These are phyloP conservation scores for pig (Sus scrofa) DNA, from an alignment of 2,113 vertebrate species.

Conservation along the genomic window DNA sequence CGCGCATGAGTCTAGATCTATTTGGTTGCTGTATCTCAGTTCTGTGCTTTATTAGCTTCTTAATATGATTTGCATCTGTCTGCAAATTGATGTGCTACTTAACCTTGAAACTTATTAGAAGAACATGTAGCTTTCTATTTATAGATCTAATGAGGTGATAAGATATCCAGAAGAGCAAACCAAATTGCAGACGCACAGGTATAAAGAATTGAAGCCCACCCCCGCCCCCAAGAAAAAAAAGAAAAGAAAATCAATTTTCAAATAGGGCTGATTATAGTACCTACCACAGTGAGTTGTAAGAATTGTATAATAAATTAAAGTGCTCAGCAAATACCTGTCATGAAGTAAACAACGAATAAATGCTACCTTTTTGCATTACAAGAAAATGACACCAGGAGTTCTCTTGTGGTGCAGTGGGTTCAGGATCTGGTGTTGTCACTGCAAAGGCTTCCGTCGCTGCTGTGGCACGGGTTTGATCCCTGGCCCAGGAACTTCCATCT, in stretches of 20 bases:
- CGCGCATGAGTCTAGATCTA: background rate
- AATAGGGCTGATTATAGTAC: too few relatives aligned
- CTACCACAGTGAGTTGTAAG: too few relatives aligned
- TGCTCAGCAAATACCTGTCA: too few relatives aligned
- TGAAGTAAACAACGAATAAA: too few relatives aligned
- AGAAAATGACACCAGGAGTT: background rate
- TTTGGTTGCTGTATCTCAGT: background rate
- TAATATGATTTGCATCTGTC: background rate
- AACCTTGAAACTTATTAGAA: constrained; percentile 38
- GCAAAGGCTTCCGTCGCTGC: too few relatives aligned
- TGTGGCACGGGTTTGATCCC: background rate
- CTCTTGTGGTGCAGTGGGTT: background rate
- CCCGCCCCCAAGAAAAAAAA: too few relatives aligned
- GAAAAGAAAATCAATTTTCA: too few relatives aligned
- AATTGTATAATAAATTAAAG: too few relatives aligned
- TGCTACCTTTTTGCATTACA: too few relatives aligned
- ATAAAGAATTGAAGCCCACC: too few relatives aligned
- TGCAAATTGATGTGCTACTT: constrained; percentile 25
- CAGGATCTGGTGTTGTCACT: too few relatives aligned
- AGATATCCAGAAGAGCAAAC: background rate
- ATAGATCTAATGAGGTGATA: background rate
- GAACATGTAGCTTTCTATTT: background rate
- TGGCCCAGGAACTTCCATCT: background rate
- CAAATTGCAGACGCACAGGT: rapidly evolving
- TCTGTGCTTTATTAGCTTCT: constrained; percentile 3